Conservation (phyloP, 2,888 invertebrate genomes). For the Exephanes ischioxanthus region DNA sequence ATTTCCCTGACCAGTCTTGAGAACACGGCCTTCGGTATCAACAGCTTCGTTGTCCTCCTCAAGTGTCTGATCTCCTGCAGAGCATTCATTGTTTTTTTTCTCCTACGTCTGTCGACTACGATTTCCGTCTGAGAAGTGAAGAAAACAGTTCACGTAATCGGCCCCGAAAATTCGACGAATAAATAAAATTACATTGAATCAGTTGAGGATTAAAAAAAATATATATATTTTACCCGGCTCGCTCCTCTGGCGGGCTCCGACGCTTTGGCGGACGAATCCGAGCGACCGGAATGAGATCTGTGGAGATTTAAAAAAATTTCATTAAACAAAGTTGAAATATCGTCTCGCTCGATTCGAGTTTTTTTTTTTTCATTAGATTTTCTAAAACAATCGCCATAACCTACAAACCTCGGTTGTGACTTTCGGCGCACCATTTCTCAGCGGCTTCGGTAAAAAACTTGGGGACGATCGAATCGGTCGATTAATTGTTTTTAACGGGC, state of each 20-base stretch:
- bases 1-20: constrained; percentile 85
- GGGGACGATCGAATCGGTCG: not conserved
- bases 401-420: constrained; percentile 71
- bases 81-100: constrained; percentile 20
- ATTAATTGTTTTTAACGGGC: not conserved
- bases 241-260: not conserved
- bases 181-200: not conserved
- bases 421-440: constrained; percentile 76
- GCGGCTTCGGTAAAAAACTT: constrained; percentile 9
- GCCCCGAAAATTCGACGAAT: not conserved
- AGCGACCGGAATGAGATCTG: constrained; percentile 20
- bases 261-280: constrained; percentile 10
- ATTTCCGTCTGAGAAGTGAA: constrained; percentile 64
- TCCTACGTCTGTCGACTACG: constrained; percentile 41
- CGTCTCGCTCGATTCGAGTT: too few relatives aligned
- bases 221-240: constrained; percentile 21
- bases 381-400: constrained; percentile 45
- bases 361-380: not conserved
- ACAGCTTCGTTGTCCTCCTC: constrained; percentile 75
- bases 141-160: not conserved
- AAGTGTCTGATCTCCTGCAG: constrained; percentile 79
- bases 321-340: constrained; percentile 31
- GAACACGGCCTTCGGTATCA: constrained; percentile 85
- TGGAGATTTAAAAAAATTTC: not conserved
- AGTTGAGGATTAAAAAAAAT: not conserved